These are phyloP conservation scores for Periophthalmus modestus DNA, from an alignment of 2,113 vertebrate species.

Conservation along the genomic window DNA sequence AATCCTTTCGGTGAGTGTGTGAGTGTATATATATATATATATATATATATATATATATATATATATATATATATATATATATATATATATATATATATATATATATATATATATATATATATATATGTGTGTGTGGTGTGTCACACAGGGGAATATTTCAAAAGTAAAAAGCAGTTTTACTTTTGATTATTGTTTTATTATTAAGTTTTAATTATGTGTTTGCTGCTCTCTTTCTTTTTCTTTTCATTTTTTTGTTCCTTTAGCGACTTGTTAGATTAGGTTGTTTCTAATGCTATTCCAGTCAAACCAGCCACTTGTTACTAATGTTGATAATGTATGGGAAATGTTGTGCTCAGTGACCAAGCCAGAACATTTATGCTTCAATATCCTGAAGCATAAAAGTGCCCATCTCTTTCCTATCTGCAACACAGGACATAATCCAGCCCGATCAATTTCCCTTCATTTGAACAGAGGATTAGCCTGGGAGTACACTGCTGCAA, in stretches of 20 bases:
- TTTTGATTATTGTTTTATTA: background rate
- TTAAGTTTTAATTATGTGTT: background rate
- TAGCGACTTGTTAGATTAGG: background rate
- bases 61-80: no score
- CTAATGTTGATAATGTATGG: background rate
- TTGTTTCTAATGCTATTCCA: background rate
- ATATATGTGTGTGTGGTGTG: no score
- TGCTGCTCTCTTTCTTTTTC: background rate
- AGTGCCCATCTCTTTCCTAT: constrained; percentile 17
- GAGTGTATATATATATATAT: no score
- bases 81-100: no score
- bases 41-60: no score
- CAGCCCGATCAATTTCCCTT: constrained; percentile 50
- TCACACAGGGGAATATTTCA: background rate
- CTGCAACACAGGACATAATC: constrained; percentile 31
- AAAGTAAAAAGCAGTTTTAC: background rate
- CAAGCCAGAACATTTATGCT: background rate
- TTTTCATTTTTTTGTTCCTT: background rate
- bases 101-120: no score
- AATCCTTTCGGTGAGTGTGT: no score
- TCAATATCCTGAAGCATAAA: constrained; percentile 20
- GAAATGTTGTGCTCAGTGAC: background rate
- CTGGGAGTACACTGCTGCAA: constrained; percentile 39
- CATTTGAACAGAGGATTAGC: constrained; percentile 39
- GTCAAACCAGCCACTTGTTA: background rate